Base-by-base conservation (phyloP, 2,888 invertebrate species). In the Drosophila demipolita region DNA sequence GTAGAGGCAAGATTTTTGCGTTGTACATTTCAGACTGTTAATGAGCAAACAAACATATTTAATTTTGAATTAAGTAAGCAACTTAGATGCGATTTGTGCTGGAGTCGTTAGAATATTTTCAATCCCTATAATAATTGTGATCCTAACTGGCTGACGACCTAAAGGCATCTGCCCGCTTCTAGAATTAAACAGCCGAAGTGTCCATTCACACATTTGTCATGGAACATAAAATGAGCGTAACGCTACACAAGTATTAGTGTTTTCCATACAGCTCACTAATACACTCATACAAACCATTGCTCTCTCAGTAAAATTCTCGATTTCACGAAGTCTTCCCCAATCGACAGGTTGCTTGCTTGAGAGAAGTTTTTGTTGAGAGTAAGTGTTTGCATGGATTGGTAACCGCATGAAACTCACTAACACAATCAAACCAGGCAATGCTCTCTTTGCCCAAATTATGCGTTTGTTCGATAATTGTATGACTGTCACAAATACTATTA, bases 381-480 rank as follows among this genome's bases (percentile, higher is more conserved):
- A 29, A 54, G 20, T 15, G 38, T 52, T 29, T 20, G 32, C 3
- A 8, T 57, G 71, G 72, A 15, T 76, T 49, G n/a, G 71, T 48
- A 42, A 60, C 32, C n/a, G 26, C 20, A 15, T 23, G 33, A 15
- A 40, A 20, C 40, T 61, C 42, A 82, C 80, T 1, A 60, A 82
- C 26, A 82, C 83, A 38, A 59, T 5, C n/a, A 63, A 15, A 69
- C n/a, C 1, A 1, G 29, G 33, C 57, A 3, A 1, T 26, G 79
- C 80, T 80, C 82, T 83, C 82, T 80, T 40, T 29, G 50, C 53
- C 15, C 17, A 53, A 53, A 26, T 33, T 53, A 23, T 74, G 62
- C 33, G 17, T 7, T 20, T 11, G 65, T 73, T 73, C 33, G 29
- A 3, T 33, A 9, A 12, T 66, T 48, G 26, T 12, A 20, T 26